A percentile compares a stretch with the other conserved stretches of the same genome.
phyloP scores from a whole-genome alignment of 2,113 vertebrate genomes.

The Lepus americanus region DNA sequence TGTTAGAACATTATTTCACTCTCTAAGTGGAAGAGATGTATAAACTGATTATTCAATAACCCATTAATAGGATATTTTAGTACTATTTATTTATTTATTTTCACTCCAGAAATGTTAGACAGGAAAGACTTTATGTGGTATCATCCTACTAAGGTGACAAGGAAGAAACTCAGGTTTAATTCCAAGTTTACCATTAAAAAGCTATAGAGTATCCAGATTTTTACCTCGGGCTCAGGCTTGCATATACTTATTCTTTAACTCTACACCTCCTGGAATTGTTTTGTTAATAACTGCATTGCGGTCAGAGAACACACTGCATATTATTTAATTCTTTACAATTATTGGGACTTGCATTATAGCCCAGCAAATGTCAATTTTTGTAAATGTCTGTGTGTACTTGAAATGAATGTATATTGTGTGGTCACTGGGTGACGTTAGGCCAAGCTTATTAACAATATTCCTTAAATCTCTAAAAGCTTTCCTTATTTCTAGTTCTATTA shows the following conservation, averaged over 20 bases:
- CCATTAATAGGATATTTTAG: background rate
- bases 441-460: background rate
- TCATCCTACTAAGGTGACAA: background rate
- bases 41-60: slow-evolving; percentile 41
- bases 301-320: background rate
- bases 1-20: slow-evolving; percentile 18
- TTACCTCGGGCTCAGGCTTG: background rate
- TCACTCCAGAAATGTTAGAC: background rate
- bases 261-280: background rate
- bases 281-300: background rate
- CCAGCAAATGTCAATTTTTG: slow-evolving; percentile 10
- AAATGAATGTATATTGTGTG: slow-evolving; percentile 16
- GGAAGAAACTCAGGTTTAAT: slow-evolving; percentile 33
- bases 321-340: slow-evolving; percentile 46
- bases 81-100: slow-evolving; percentile 1
- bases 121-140: slow-evolving; percentile 3
- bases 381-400: background rate
- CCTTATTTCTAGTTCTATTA: background rate
- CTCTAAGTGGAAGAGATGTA: slow-evolving; percentile 2
- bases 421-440: background rate
- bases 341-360: background rate
- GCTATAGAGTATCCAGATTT: background rate
- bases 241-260: background rate
- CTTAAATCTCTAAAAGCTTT: slow-evolving; percentile 37
- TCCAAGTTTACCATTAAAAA: slow-evolving; percentile 8